Conservation (phyloP, 2,113 vertebrate genomes). For the Atractosteus spatula region DNA sequence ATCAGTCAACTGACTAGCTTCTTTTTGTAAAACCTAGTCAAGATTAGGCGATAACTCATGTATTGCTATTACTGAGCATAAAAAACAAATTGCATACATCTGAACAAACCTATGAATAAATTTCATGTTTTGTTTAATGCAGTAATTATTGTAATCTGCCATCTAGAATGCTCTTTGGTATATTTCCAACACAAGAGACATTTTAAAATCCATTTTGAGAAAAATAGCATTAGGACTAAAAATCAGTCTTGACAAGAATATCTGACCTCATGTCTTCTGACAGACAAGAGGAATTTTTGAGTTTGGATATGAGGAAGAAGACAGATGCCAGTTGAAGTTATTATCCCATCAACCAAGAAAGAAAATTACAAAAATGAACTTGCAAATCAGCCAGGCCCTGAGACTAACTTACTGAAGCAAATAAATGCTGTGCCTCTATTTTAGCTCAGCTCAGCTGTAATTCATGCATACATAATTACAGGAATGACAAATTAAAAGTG, state of each 20-base stretch:
- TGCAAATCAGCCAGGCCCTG: constrained; percentile 11
- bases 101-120: background rate
- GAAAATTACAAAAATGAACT: constrained; percentile 2
- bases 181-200: background rate
- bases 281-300: constrained; percentile 11
- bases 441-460: constrained; percentile 40
- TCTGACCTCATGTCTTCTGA: constrained; percentile 1
- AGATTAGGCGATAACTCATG: background rate
- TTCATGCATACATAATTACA: constrained; percentile 53
- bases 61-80: background rate
- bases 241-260: constrained; percentile 14
- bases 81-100: background rate
- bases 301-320: constrained; percentile 11
- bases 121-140: constrained; percentile 1
- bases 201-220: constrained; percentile 5
- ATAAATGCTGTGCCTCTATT: constrained; percentile 15
- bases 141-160: constrained; percentile 15
- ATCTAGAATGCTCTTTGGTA: constrained; percentile 9
- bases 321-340: constrained; percentile 11
- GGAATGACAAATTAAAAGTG: constrained; percentile 60
- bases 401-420: constrained; percentile 18
- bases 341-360: constrained; percentile 18
- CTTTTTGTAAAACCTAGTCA: background rate
- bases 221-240: constrained; percentile 14
- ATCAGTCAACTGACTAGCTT: too few relatives aligned